Evolutionary conservation across 2,113 vertebrate genomes (phyloP), one percentile per base, ranked within the genome.

Genomic region (Eolophus roseicapilla): DNA sequence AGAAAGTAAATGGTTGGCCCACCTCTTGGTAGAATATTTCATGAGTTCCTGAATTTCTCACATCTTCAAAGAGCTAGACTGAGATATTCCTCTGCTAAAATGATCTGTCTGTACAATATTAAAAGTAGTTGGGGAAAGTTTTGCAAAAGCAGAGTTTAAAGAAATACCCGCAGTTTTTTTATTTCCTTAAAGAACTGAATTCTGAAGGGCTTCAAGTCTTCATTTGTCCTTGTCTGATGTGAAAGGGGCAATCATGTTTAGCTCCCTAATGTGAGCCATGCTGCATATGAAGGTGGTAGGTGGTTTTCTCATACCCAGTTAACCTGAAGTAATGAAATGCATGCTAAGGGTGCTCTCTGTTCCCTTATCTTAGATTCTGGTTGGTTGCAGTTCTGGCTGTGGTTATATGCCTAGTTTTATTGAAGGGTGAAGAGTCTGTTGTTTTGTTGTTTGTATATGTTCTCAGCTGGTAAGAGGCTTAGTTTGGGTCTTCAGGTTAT

Each of bases 371-470:
- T 69, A 53, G 18, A 29, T 68, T 50, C 28, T 50, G 11, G 10
- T 17, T 0, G 2, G 4, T 33, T 33, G 14, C 0, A 0, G 9
- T 44, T 89, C 52, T 75, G 37, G 8, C 35, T 4, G 1, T 65
- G 31, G 13, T 25, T 81, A 31, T 28, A 16, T n/a, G 11, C 23
- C 53, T 20, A 12, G 11, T n/a, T 44, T 39, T 24, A 39, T 5
- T 37, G 33, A 57, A 74, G 13, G 25, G 17, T 59, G 21, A 35
- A 44, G 27, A 24, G 33, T 35, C 4, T 57, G 2, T 7, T 35
- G 31, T 33, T 31, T 41, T 64, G 19, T 13, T 2, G 0, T 29
- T 64, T 17, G n/a, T 16, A n/a, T 55, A 2, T 88, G 41, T 41
- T 64, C 49, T 41, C 23, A 53, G 33, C 39, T 63, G 33, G 14